Conservation (phyloP, 2,113 vertebrate genomes). For the Kryptolebias marmoratus region DNA sequence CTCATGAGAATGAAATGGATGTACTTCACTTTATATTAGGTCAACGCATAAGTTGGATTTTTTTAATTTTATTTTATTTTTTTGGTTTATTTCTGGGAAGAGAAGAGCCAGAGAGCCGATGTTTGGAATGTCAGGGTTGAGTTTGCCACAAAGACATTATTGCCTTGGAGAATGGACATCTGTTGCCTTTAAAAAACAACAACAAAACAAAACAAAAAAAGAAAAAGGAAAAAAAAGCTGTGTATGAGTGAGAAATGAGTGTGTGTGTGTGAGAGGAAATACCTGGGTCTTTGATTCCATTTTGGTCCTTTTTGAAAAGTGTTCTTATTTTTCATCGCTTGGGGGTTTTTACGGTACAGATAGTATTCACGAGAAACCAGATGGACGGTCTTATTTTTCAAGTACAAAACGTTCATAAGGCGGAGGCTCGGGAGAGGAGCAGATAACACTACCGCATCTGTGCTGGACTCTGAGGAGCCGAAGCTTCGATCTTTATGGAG, state of each 20-base stretch:
- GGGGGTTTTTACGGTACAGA: constrained; percentile 79
- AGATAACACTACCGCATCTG: constrained; percentile 43
- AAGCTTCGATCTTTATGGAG: background rate
- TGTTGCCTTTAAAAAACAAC: constrained; percentile 76
- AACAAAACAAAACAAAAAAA: background rate
- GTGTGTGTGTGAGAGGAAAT: constrained; percentile 40
- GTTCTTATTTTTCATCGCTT: constrained; percentile 83
- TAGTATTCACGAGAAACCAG: constrained; percentile 72
- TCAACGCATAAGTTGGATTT: constrained; percentile 53
- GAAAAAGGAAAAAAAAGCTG: constrained; percentile 34
- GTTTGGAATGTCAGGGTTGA: constrained; percentile 78
- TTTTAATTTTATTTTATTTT: constrained; percentile 41
- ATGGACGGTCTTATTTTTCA: constrained; percentile 79
- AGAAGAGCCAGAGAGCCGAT: constrained; percentile 59
- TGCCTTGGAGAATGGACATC: constrained; percentile 81
- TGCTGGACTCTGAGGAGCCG: constrained; percentile 20
- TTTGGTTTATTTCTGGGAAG: constrained; percentile 70
- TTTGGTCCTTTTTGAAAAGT: constrained; percentile 79
- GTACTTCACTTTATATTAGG: constrained; percentile 67
- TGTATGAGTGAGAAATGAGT: constrained; percentile 50
- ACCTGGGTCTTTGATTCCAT: constrained; percentile 74
- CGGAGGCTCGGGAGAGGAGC: constrained; percentile 21
- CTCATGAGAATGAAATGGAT: constrained; percentile 72
- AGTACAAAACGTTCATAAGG: constrained; percentile 64
- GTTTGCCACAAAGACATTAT: constrained; percentile 84